Percentiles rank a stretch among this genome's conserved stretches.
phyloP scores from a whole-genome alignment of 2,888 invertebrate genomes.

The Dicycla oo region DNA sequence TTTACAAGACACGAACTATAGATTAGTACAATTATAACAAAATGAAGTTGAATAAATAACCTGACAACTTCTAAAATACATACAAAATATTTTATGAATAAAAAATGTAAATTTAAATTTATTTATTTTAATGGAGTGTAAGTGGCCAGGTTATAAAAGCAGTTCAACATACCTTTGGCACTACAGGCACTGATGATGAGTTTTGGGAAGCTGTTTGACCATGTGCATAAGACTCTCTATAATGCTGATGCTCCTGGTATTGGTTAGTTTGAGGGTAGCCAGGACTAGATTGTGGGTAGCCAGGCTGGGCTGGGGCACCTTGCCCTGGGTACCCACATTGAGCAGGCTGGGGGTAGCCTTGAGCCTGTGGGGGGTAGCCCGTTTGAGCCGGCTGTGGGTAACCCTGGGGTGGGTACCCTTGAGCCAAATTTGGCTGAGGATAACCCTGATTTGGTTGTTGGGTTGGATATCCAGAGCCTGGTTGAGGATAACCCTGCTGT shows the following conservation, averaged over 20 bases:
- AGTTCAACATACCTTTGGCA: constrained; percentile 80
- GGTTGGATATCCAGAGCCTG: constrained; percentile 69
- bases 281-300: constrained; percentile 67
- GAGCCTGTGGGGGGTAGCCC: constrained; percentile 67
- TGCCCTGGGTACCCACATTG: constrained; percentile 70
- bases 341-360: constrained; percentile 68
- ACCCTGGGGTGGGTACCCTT: constrained; percentile 69
- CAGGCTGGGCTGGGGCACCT: constrained; percentile 64
- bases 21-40: constrained; percentile 47
- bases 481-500: constrained; percentile 73
- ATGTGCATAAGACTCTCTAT: constrained; percentile 70
- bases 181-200: constrained; percentile 73
- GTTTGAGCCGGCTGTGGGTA: constrained; percentile 68
- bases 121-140: not conserved
- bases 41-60: constrained; percentile 15
- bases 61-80: constrained; percentile 11
- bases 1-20: no score
- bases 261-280: constrained; percentile 75
- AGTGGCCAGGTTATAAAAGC: constrained; percentile 42
- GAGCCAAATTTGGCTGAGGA: constrained; percentile 68
- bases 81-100: not conserved
- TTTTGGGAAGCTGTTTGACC: constrained; percentile 76
- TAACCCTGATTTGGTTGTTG: constrained; percentile 74
- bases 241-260: constrained; percentile 77
- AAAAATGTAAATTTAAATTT: not conserved